A percentile compares a stretch with the other conserved stretches of the same genome.
phyloP scores from a whole-genome alignment of 2,797 vertebrate species.

The Rhadinocentrus ornatus region DNA sequence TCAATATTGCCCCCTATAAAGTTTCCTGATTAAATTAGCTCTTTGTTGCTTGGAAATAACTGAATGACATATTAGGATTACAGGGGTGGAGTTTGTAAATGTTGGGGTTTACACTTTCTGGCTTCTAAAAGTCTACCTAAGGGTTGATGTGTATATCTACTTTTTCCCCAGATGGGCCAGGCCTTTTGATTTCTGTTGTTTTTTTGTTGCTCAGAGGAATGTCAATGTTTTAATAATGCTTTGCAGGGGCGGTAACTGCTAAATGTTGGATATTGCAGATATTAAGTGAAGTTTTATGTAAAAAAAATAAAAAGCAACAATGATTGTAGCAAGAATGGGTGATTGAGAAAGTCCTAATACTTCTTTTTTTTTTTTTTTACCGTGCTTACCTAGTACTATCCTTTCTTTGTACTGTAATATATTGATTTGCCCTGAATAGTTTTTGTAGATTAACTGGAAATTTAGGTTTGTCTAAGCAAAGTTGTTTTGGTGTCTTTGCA shows the following conservation, averaged over 20 bases:
- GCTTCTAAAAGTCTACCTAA: not conserved
- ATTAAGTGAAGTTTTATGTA: not conserved
- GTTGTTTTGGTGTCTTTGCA: slow-evolving; percentile 48
- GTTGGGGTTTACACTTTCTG: not conserved
- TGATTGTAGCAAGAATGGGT: slow-evolving; percentile 27
- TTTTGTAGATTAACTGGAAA: slow-evolving; percentile 10
- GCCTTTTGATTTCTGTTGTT: slow-evolving; percentile 4
- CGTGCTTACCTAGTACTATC: not conserved
- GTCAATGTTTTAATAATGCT: slow-evolving; percentile 37
- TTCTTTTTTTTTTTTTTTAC: slow-evolving; percentile 6
- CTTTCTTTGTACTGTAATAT: slow-evolving; percentile 14
- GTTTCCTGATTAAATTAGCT: not conserved
- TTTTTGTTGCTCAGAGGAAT: slow-evolving; percentile 17
- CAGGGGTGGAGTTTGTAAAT: slow-evolving; percentile 5
- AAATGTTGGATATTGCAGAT: slow-evolving; percentile 11
- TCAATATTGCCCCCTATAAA: not conserved
- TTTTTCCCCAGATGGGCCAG: slow-evolving; percentile 5
- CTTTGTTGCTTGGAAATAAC: not conserved
- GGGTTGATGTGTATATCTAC: not conserved
- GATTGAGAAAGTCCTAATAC: slow-evolving; percentile 17
- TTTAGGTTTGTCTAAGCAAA: slow-evolving; percentile 27
- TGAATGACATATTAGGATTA: not conserved
- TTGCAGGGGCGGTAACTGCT: slow-evolving; percentile 5
- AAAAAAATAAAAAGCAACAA: slow-evolving; percentile 6
- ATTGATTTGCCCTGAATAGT: not conserved